Conservation (phyloP, 2,113 vertebrate species). For the Heterochromis multidens region DNA sequence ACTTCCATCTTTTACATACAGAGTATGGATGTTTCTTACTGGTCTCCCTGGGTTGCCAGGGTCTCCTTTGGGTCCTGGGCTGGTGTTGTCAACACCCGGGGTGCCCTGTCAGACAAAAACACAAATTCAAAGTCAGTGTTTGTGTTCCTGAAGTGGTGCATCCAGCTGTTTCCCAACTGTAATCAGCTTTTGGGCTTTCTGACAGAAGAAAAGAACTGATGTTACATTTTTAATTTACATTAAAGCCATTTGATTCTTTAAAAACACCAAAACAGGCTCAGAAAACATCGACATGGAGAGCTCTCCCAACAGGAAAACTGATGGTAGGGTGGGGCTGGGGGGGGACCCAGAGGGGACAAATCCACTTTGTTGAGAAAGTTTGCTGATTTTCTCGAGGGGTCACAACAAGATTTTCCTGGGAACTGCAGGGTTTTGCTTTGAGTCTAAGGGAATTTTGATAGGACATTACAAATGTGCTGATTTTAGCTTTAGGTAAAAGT, state of each 20-base stretch:
- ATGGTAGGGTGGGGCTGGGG: neutral
- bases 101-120: slow-evolving; percentile 69
- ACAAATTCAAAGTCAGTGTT: neutral
- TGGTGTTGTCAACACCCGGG: slow-evolving; percentile 64
- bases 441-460: no score
- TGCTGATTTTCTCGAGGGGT: no score
- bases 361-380: no score
- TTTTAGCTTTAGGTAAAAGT: no score
- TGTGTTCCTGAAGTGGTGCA: neutral
- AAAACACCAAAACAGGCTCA: neutral
- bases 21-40: slow-evolving; percentile 49
- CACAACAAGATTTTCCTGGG: no score
- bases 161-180: neutral
- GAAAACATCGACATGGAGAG: neutral
- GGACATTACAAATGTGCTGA: no score
- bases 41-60: slow-evolving; percentile 68
- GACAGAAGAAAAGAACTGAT: neutral
- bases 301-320: neutral
- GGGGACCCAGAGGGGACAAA: no score
- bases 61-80: slow-evolving; percentile 72
- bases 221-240: neutral
- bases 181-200: neutral
- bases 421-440: no score
- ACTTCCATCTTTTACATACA: neutral
- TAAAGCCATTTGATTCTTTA: neutral